Evolutionary conservation across 2,113 vertebrate genomes (phyloP), one percentile per base, ranked within the genome.

Genomic region (Catharus bicknelli): DNA sequence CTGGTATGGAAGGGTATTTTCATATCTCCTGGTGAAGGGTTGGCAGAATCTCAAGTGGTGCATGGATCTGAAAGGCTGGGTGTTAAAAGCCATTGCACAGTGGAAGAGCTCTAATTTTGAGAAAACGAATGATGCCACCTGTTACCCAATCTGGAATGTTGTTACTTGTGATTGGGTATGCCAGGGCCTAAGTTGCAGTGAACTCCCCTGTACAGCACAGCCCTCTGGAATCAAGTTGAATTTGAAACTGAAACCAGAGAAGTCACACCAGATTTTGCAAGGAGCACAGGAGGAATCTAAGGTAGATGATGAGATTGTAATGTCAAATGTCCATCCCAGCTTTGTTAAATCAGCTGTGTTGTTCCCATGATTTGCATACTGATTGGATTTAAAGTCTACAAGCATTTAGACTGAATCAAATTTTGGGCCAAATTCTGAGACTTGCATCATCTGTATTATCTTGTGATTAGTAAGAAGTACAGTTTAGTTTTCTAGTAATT

Each of bases 231-330:
- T 55, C 4, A 9, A 15, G 50, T 6, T 19, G 23, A 10, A 8
- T 74, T 43, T 50, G 76, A 43, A 84, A 54, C 22, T 42, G 50
- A 48, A 54, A 50, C 16, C 22, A 67, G 38, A 58, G 53, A 57
- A 61, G 20, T 58, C 48, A 15, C 22, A 13, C 53, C 23, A 32
- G 5, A 26, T 30, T 53, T 67, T 10, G 1, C 7, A 15, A 2
- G 7, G 27, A 40, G 3, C 4, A 5, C 0, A 0, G 32, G 78
- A 57, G 16, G 11, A 67, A 32, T 66, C 42, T 70, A 0, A 30
- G 34, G 43, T 55, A 36, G 51, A 10, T 73, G 7, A 40, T 59
- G 36, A 74, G 26, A 11, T 11, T 43, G 12, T 48, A 17, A 57
- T 64, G 90, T 87, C 32, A 29, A 20, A 48, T 23, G 16, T 30